phyloP scores from a whole-genome alignment of 2,797 vertebrate genomes.

The Rhabdophis nuchalis region DNA sequence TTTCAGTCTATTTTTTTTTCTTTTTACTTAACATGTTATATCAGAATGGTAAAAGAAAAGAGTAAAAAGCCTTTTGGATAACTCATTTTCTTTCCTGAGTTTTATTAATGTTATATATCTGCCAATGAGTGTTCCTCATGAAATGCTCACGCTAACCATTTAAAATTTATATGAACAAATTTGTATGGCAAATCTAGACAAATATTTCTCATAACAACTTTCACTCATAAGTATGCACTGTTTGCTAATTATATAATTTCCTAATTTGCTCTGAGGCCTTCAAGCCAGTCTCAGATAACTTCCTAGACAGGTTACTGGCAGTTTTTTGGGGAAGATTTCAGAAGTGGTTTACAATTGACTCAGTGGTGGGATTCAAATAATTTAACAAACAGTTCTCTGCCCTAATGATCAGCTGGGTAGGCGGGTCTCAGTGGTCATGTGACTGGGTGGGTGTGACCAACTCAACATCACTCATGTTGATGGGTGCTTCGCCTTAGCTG shows the following conservation, averaged over 20 bases:
- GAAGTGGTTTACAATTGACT: not conserved
- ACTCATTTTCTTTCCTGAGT: not conserved
- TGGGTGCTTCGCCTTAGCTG: too few species aligned
- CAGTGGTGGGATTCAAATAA: too few species aligned
- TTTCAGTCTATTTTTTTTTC: not conserved
- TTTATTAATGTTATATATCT: not conserved
- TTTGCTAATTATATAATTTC: not conserved
- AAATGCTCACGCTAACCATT: not conserved
- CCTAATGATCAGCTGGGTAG: too few species aligned
- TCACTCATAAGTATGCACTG: not conserved
- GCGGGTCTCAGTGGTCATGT: too few species aligned
- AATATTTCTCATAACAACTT: not conserved
- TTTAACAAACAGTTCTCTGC: too few species aligned
- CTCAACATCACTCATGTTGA: too few species aligned
- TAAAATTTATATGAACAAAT: not conserved
- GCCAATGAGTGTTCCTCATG: not conserved
- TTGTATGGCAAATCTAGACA: not conserved
- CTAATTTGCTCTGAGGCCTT: not conserved
- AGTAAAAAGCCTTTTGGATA: not conserved
- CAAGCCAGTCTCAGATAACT: not conserved
- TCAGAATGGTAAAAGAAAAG: not conserved
- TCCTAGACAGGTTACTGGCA: not conserved
- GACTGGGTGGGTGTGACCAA: too few species aligned
- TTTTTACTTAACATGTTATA: not conserved
- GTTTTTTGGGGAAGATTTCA: not conserved